Evolutionary conservation across 1,140 invertebrate genomes (phyloP).

Genomic region (Heliconius congener): DNA sequence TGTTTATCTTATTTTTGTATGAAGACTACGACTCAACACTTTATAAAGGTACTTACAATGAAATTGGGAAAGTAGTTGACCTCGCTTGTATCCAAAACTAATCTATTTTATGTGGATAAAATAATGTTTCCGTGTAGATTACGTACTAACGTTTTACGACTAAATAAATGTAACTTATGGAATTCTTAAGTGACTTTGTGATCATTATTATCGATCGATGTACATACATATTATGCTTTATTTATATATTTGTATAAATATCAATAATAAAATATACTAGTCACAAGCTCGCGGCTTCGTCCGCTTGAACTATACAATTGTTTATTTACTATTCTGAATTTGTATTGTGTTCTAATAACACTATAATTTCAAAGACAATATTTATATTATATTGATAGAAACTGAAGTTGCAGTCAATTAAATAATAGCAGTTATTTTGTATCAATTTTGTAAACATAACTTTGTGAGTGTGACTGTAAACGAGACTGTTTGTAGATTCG

Average conservation of each 20-base stretch:
- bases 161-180: conserved; percentile 9
- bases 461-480: no score
- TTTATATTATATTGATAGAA: no score
- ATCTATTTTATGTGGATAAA: conserved; percentile 33
- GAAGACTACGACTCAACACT: background rate
- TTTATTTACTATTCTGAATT: no score
- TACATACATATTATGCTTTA: background rate
- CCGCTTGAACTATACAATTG: no score
- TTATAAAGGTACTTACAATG: conserved; percentile 6
- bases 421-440: no score
- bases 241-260: background rate
- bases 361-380: no score
- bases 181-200: conserved; percentile 7
- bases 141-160: conserved; percentile 12
- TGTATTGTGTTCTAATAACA: no score
- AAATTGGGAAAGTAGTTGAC: conserved; percentile 44
- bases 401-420: no score
- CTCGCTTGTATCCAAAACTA: conserved; percentile 33
- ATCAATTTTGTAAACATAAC: no score
- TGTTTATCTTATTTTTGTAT: background rate
- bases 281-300: no score
- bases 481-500: no score
- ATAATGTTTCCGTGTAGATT: conserved; percentile 20
- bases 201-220: background rate
- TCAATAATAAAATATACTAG: background rate